These are phyloP conservation scores for Geodia barretti DNA, from an alignment of 37 sponge, comb jelly and placozoan species.

Conservation along the genomic window DNA sequence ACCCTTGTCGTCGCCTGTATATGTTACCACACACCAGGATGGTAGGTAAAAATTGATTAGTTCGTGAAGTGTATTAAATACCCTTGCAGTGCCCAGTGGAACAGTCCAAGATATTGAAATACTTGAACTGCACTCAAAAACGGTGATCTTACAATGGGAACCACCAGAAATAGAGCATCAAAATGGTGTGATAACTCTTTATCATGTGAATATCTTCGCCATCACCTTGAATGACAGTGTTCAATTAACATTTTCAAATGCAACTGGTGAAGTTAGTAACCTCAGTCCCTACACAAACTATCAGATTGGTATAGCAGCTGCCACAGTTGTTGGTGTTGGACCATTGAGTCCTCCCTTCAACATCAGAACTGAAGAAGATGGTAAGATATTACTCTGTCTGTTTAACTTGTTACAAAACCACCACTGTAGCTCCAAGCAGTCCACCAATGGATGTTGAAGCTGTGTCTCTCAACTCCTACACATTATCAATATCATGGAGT, in stretches of 20 bases:
- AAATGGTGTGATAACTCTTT: constrained; percentile 31
- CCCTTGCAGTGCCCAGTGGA: constrained; percentile 20
- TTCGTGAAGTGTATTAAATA: too few species aligned
- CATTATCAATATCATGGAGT: background rate
- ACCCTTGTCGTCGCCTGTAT: background rate
- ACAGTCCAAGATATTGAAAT: background rate
- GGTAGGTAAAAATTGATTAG: background rate
- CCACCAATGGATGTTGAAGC: background rate
- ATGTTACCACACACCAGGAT: constrained; percentile 7
- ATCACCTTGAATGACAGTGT: background rate
- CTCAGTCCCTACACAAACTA: constrained; percentile 54
- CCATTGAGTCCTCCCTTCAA: constrained; percentile 5
- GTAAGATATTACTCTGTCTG: background rate
- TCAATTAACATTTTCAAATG: background rate
- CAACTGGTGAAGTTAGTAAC: background rate
- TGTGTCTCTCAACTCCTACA: background rate
- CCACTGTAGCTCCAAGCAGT: background rate
- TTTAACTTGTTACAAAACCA: background rate
- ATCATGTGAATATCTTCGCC: background rate
- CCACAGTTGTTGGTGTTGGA: constrained; percentile 43
- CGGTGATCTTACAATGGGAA: constrained; percentile 22
- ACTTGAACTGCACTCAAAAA: background rate
- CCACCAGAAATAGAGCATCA: constrained; percentile 14
- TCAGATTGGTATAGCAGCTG: constrained; percentile 33
- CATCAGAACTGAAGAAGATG: constrained; percentile 26